Base-by-base conservation (phyloP, 2,113 vertebrate genomes). In the Neofelis nebulosa region DNA sequence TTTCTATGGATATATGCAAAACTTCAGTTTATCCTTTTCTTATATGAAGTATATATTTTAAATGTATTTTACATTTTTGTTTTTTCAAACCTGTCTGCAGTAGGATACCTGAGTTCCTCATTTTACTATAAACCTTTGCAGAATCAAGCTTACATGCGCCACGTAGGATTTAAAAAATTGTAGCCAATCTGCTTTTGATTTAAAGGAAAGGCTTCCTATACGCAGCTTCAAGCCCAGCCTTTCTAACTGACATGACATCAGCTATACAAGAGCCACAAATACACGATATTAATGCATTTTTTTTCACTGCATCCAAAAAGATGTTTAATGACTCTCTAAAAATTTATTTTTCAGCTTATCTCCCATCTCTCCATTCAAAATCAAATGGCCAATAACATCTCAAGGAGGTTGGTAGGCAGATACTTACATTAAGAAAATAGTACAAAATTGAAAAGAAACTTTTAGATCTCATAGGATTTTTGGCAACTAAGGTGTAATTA, bases 141-240 rank as follows among this genome's bases (percentile, higher is more conserved):
- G 41, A 83, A 87, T 88, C 2, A 2, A 85, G 69, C 50, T 68
- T 65, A 68, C 63, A 3, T 66, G 57, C 27, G 65, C 29, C 55
- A 50, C 23, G 5, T 85, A 25, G 31, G 61, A 45, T 65, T 36
- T 84, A 88, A 79, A 84, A 76, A 66, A 15, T 31, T 94, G 57
- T 41, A 81, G 41, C 21, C 25, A 82, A 86, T 57, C 48, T 80
- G 83, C 29, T 94, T 92, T 90, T 81, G 48, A 96, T 96, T 90
- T 92, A 61, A 84, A 76, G 65, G 61, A 8, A 93, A 78, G 10
- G 23, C 3, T 92, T 48, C 5, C 36, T 68, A 13, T 73, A 73
- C 38, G 16, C 66, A 74, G 21, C 18, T 21, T 74, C 48, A 69
- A 63, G 8, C 63, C 29, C 41, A 66, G 4, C 4, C 11, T 83